Conservation (phyloP, 1,140 invertebrate species). For the Neodiprion virginianus region DNA sequence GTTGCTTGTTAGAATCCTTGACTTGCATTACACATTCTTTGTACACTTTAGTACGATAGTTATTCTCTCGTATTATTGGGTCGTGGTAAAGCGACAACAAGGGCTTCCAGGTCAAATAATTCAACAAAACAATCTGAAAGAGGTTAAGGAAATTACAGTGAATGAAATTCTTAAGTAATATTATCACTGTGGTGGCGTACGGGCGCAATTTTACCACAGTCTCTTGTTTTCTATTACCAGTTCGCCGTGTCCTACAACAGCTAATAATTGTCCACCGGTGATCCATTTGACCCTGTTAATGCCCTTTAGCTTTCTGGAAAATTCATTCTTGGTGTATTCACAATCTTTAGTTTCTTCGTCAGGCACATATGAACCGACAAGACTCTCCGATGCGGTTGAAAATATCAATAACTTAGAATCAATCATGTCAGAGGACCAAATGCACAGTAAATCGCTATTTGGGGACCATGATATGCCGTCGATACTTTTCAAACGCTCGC, state of each 20-base stretch:
- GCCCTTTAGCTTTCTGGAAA: constrained; percentile 40
- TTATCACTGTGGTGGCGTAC: too few species aligned
- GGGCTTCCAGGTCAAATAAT: constrained; percentile 56
- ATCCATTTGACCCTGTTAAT: constrained; percentile 55
- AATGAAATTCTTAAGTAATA: constrained; percentile 10
- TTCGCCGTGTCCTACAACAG: constrained; percentile 55
- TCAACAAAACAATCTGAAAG: constrained; percentile 49
- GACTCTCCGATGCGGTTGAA: constrained; percentile 47
- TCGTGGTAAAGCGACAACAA: constrained; percentile 46
- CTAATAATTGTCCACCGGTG: constrained; percentile 54
- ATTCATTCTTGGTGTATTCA: constrained; percentile 10
- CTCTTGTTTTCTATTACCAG: constrained; percentile 35
- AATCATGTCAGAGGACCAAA: constrained; percentile 53
- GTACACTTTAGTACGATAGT: constrained; percentile 52
- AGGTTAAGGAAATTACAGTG: constrained; percentile 17
- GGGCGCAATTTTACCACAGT: constrained; percentile 5
- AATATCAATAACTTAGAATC: constrained; percentile 53
- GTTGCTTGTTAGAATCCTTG: constrained; percentile 36
- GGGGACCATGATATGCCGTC: constrained; percentile 56
- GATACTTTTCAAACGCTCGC: constrained; percentile 47
- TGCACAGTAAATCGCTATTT: constrained; percentile 52
- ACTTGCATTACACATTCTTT: constrained; percentile 45
- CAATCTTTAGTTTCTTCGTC: constrained; percentile 30
- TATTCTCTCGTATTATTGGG: constrained; percentile 49
- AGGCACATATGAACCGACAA: constrained; percentile 47